A percentile compares a stretch with the other conserved stretches of the same genome.
Conservation (phyloP, 2,888 invertebrate species). For the Beris morrisii region DNA sequence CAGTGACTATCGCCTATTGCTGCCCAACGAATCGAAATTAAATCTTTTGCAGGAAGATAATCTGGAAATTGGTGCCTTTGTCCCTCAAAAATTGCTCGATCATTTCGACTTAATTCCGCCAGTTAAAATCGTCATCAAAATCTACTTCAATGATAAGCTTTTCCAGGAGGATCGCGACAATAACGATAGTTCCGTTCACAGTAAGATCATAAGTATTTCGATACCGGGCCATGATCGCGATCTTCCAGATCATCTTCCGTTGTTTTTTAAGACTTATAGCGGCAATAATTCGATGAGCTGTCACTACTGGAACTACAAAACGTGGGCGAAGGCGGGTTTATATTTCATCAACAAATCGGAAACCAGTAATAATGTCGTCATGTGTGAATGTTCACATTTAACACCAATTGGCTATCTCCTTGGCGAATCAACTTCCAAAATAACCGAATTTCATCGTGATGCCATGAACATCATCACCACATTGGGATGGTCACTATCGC, state of each 20-base stretch:
- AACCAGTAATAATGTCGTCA: constrained; percentile 51
- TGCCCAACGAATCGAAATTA: constrained; percentile 54
- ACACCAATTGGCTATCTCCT: constrained; percentile 64
- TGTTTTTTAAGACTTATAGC: constrained; percentile 50
- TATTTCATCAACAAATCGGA: constrained; percentile 49
- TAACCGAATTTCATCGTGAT: constrained; percentile 52
- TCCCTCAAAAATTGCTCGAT: constrained; percentile 57
- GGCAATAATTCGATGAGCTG: constrained; percentile 50
- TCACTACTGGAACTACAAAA: constrained; percentile 64
- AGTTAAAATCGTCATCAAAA: constrained; percentile 58
- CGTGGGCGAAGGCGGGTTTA: constrained; percentile 64
- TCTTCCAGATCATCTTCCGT: constrained; percentile 60
- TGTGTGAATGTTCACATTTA: constrained; percentile 62
- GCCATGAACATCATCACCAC: constrained; percentile 63
- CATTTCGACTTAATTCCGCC: constrained; percentile 49
- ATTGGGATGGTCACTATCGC: constrained; percentile 62
- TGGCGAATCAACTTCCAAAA: constrained; percentile 47
- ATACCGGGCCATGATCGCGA: constrained; percentile 63
- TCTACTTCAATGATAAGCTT: constrained; percentile 60
- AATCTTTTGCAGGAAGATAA: constrained; percentile 58
- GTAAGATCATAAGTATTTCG: constrained; percentile 63
- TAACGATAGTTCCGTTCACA: constrained; percentile 46
- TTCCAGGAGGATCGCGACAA: constrained; percentile 58
- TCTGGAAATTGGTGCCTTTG: constrained; percentile 61
- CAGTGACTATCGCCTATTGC: constrained; percentile 49